Conservation (phyloP, 2,113 vertebrate genomes). For the Elephantulus edwardii region DNA sequence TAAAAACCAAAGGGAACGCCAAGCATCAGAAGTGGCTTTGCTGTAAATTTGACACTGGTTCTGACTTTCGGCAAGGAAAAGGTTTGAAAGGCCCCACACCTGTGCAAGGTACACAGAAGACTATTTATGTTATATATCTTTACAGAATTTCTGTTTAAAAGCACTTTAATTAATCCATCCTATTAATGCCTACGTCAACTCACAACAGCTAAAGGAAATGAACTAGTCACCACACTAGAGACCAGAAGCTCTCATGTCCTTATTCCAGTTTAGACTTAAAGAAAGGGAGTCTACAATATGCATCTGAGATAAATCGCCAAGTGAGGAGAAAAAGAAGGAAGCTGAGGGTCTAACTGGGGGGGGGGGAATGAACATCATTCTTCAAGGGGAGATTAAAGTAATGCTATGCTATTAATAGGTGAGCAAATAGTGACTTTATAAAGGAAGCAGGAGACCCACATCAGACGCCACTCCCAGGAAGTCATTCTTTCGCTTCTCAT, state of each 20-base stretch:
- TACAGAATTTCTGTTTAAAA: conserved; percentile 17
- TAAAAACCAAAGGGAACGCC: conserved; percentile 65
- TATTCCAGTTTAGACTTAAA: neutral
- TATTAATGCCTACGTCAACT: neutral
- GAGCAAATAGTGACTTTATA: neutral
- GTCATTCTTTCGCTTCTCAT: neutral
- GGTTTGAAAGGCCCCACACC: neutral
- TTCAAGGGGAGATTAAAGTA: neutral
- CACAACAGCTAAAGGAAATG: neutral
- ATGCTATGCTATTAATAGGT: neutral
- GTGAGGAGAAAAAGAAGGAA: neutral
- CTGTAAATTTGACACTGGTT: conserved; percentile 59
- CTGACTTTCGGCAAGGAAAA: conserved; percentile 49
- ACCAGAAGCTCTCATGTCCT: neutral
- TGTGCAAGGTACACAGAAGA: conserved; percentile 26
- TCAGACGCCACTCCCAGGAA: neutral
- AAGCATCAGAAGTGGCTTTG: conserved; percentile 42
- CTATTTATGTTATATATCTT: neutral
- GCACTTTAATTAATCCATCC: neutral
- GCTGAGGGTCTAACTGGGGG: neutral
- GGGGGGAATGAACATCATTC: neutral
- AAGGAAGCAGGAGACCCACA: neutral
- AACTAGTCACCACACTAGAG: neutral
- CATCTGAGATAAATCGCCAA: neutral
- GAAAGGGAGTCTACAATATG: neutral